Conservation (phyloP, 2,797 vertebrate genomes). For the Lepus townsendii region DNA sequence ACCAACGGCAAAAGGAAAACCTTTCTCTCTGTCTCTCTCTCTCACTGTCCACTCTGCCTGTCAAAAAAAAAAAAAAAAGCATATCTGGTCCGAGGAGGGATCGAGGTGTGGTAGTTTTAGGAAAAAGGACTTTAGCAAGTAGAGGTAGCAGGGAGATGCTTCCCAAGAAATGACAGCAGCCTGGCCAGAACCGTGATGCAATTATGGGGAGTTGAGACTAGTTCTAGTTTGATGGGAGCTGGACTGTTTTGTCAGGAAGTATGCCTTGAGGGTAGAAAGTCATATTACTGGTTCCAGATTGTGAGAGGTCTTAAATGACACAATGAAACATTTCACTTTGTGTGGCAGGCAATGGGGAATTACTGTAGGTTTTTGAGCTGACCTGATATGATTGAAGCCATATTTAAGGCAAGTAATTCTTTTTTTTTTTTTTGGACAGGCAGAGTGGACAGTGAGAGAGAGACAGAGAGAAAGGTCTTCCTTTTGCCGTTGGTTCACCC, state of each 20-base stretch:
- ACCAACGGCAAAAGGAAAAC: no score
- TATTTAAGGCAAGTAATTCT: not conserved
- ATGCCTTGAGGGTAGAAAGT: not conserved
- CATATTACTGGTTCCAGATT: not conserved
- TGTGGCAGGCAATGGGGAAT: not conserved
- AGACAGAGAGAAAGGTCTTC: no score
- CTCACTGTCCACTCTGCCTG: no score
- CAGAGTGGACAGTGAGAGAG: no score
- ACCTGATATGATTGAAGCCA: not conserved
- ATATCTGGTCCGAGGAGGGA: not conserved
- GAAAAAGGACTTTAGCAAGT: not conserved
- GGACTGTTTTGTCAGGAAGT: not conserved
- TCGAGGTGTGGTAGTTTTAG: not conserved
- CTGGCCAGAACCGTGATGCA: not conserved
- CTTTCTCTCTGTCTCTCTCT: no score
- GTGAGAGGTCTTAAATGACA: slow-evolving; percentile 4
- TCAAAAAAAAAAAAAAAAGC: no score
- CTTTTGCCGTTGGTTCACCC: no score
- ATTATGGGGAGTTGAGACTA: not conserved
- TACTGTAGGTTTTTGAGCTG: not conserved
- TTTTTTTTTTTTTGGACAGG: not conserved
- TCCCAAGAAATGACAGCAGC: not conserved
- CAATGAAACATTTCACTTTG: slow-evolving; percentile 2
- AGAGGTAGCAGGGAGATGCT: not conserved
- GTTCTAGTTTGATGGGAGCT: not conserved